phyloP scores from a whole-genome alignment of 92 coral and sea anemone species.

The Anthopleura xanthogrammica region DNA sequence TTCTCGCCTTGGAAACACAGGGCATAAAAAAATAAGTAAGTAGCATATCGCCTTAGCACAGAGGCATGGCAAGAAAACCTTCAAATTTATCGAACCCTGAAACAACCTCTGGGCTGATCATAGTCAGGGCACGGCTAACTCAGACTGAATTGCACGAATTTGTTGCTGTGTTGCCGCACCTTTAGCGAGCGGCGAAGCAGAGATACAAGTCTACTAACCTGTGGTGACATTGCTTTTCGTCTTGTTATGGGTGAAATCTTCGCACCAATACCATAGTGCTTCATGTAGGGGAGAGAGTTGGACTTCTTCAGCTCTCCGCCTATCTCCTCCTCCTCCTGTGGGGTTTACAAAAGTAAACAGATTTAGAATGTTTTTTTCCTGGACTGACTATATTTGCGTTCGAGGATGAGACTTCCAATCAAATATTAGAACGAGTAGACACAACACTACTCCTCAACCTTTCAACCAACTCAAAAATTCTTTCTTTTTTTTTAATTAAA shows the following conservation, averaged over 20 bases:
- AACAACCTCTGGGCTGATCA: background rate
- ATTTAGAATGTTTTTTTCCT: too few relatives aligned
- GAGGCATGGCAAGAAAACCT: background rate
- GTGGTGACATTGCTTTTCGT: slow-evolving; percentile 62
- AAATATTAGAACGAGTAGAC: too few relatives aligned
- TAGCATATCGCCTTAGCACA: background rate
- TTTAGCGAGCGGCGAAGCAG: too few relatives aligned
- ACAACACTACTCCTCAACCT: too few relatives aligned
- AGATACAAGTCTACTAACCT: background rate
- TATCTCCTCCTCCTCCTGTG: slow-evolving; percentile 56
- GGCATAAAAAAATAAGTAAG: background rate
- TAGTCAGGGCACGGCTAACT: too few relatives aligned
- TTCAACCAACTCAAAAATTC: too few relatives aligned
- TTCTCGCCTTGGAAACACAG: slow-evolving; percentile 33
- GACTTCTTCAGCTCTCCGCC: slow-evolving; percentile 68
- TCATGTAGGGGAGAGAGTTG: slow-evolving; percentile 66
- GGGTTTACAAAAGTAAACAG: background rate
- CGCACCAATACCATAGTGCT: slow-evolving; percentile 38
- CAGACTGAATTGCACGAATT: too few relatives aligned
- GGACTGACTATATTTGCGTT: too few relatives aligned
- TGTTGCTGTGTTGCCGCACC: too few relatives aligned
- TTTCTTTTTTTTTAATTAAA: too few relatives aligned
- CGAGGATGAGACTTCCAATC: too few relatives aligned
- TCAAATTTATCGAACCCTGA: background rate
- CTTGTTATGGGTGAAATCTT: slow-evolving; percentile 65